Percentiles rank a stretch among this genome's conserved stretches.
These are phyloP conservation scores for Lydus trimaculatus DNA, from an alignment of 2,888 invertebrate genomes.

Conservation along the genomic window DNA sequence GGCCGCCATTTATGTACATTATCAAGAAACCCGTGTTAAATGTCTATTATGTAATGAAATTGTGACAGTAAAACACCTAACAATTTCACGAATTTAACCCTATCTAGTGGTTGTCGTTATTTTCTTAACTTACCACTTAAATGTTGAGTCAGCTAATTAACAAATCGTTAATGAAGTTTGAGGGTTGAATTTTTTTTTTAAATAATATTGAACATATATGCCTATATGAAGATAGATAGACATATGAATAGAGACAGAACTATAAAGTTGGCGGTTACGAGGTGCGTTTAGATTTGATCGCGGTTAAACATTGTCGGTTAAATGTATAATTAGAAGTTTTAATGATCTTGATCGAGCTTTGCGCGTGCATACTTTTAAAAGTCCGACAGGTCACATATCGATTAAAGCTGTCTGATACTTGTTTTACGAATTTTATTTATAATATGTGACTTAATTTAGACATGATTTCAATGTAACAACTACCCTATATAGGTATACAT, in stretches of 20 bases:
- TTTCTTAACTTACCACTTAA: neutral
- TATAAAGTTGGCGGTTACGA: slow-evolving; percentile 24
- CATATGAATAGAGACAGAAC: neutral
- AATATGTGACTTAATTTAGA: slow-evolving; percentile 1
- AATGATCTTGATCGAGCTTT: slow-evolving; percentile 31
- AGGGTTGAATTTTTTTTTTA: neutral
- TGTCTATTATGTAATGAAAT: slow-evolving; percentile 53
- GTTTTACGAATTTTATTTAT: neutral
- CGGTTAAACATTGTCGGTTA: slow-evolving; percentile 32
- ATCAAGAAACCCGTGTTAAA: slow-evolving; percentile 48
- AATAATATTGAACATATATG: neutral
- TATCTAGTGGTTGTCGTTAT: slow-evolving; percentile 16
- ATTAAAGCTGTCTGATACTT: slow-evolving; percentile 16
- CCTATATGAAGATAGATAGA: neutral
- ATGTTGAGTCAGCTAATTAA: slow-evolving; percentile 12
- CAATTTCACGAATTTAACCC: slow-evolving; percentile 41
- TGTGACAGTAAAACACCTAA: slow-evolving; percentile 48
- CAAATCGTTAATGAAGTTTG: slow-evolving; percentile 9
- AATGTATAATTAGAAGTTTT: slow-evolving; percentile 35
- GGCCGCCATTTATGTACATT: slow-evolving; percentile 58
- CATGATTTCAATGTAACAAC: neutral
- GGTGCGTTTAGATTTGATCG: slow-evolving; percentile 31
- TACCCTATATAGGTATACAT: too few species aligned
- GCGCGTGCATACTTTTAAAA: slow-evolving; percentile 28
- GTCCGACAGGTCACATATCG: slow-evolving; percentile 29